Evolutionary conservation across 2,888 invertebrate genomes (phyloP).

Genomic region (Helleia helle): DNA sequence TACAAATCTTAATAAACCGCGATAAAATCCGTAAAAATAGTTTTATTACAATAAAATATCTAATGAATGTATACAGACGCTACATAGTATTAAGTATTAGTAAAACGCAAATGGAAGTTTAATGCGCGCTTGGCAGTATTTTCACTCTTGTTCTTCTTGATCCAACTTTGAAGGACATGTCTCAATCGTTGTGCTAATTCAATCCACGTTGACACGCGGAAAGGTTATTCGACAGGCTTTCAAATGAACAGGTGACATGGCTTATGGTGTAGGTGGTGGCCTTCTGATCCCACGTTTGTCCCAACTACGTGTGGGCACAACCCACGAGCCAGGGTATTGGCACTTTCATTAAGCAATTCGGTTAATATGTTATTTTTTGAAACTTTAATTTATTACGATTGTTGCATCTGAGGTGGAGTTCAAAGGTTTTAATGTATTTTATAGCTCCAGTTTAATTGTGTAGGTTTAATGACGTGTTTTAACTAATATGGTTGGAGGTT

Average conservation of each 20-base stretch:
- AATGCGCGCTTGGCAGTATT: not conserved
- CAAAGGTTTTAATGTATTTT: not conserved
- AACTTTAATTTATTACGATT: not conserved
- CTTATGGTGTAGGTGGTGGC: not conserved
- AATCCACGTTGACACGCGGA: not conserved
- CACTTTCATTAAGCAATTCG: not conserved
- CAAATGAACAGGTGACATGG: constrained; percentile 3
- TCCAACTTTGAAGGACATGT: too few relatives aligned
- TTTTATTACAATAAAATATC: too few relatives aligned
- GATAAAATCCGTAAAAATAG: too few relatives aligned
- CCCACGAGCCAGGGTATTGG: not conserved
- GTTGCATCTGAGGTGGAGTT: not conserved
- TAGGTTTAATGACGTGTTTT: too few relatives aligned
- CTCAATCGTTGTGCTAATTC: not conserved
- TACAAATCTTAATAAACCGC: too few relatives aligned
- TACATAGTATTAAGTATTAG: too few relatives aligned
- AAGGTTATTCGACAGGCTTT: constrained; percentile 1
- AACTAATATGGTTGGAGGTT: not conserved
- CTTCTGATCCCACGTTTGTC: constrained; percentile 1
- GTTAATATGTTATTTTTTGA: not conserved
- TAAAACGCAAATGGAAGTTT: too few relatives aligned
- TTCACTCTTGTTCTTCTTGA: too few relatives aligned
- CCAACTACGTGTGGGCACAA: constrained; percentile 5
- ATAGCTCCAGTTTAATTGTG: not conserved
- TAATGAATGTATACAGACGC: too few relatives aligned